Evolutionary conservation across 2,113 vertebrate genomes (phyloP).

Genomic region (Nothocercus julius): DNA sequence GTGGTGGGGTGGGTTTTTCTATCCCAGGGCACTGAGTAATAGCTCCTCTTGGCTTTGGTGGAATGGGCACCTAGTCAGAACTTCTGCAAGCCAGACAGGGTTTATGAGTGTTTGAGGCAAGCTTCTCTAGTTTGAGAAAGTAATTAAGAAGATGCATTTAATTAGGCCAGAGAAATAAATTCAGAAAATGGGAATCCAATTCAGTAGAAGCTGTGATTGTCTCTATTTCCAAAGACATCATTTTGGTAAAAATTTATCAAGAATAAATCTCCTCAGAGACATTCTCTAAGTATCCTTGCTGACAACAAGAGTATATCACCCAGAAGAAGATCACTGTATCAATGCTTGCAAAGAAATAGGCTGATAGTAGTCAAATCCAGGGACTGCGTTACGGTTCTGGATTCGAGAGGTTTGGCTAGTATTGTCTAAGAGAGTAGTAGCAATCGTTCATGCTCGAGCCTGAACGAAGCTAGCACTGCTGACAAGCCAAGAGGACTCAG

Average conservation of each 20-base stretch:
- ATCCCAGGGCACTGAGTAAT: neutral
- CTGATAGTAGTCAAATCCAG: neutral
- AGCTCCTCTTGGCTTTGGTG: neutral
- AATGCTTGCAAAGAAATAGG: neutral
- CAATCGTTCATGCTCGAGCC: neutral
- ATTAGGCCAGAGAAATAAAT: constrained; percentile 8
- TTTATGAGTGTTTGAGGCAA: neutral
- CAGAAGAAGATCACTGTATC: neutral
- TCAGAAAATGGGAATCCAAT: neutral
- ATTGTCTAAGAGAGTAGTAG: neutral
- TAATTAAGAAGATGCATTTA: constrained; percentile 17
- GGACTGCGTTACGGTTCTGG: neutral
- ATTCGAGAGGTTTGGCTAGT: neutral
- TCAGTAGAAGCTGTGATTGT: neutral
- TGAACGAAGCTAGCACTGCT: neutral
- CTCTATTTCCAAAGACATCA: neutral
- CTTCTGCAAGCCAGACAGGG: neutral
- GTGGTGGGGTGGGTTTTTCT: neutral
- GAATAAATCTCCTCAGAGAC: neutral
- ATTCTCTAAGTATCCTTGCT: neutral
- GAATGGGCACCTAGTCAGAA: neutral
- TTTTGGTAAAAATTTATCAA: neutral
- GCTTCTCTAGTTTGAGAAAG: neutral
- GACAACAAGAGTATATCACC: neutral
- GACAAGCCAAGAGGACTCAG: neutral